Conservation (phyloP, 2,797 vertebrate genomes). For the Diglossa cyanea region DNA sequence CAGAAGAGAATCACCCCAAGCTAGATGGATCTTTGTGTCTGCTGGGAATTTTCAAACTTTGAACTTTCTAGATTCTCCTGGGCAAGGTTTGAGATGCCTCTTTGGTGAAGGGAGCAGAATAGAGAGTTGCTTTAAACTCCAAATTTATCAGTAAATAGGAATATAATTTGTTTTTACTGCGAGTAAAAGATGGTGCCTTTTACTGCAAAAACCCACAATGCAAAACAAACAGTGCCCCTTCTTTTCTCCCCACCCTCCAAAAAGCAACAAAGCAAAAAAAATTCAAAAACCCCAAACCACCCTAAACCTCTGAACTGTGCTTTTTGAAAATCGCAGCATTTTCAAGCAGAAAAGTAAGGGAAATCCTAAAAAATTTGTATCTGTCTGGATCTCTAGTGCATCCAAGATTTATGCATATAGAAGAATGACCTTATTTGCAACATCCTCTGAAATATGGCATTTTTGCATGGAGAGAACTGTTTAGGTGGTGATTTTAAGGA, state of each 20-base stretch:
- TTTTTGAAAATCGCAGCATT: neutral
- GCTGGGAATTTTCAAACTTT: neutral
- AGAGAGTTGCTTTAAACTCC: neutral
- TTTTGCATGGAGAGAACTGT: neutral
- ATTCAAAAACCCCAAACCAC: neutral
- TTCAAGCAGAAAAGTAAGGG: neutral
- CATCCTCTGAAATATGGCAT: neutral
- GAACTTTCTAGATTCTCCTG: neutral
- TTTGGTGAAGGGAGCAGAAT: neutral
- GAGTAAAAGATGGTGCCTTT: neutral
- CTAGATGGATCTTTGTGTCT: neutral
- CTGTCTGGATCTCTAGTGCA: neutral
- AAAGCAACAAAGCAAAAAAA: neutral
- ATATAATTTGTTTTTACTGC: neutral
- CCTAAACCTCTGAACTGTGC: neutral
- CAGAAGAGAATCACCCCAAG: neutral
- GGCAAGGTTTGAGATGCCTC: neutral
- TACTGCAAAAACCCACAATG: fast-evolving
- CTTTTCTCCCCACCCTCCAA: neutral
- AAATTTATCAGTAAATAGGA: neutral
- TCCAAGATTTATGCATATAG: neutral
- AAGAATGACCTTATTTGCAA: neutral
- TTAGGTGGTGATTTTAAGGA: neutral
- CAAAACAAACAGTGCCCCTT: neutral
- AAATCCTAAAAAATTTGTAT: neutral